phyloP scores from a whole-genome alignment of 2,113 vertebrate genomes.

The Misgurnus anguillicaudatus region DNA sequence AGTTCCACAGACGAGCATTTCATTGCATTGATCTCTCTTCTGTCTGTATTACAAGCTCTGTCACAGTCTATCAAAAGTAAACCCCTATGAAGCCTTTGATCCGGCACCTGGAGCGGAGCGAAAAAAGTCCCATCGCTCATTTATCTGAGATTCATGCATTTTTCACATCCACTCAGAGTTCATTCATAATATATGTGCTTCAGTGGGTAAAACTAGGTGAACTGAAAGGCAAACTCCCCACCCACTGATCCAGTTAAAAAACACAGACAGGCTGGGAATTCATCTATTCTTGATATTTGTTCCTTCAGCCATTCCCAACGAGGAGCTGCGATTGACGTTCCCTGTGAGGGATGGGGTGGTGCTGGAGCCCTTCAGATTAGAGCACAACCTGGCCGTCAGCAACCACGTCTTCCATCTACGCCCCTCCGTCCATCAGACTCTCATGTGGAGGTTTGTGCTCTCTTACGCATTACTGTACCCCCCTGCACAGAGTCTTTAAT shows the following conservation, averaged over 20 bases:
- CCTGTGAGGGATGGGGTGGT: constrained; percentile 95
- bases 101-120: constrained; percentile 39
- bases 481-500: too few relatives aligned
- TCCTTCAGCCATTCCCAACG: constrained; percentile 86
- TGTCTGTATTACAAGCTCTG: constrained; percentile 34
- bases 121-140: constrained; percentile 45
- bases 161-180: constrained; percentile 48
- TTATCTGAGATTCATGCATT: constrained; percentile 44
- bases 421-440: constrained; percentile 96
- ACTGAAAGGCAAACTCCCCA: constrained; percentile 15
- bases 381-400: constrained; percentile 98
- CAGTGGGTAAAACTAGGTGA: constrained; percentile 41
- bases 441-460: constrained; percentile 92
- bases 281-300: background rate
- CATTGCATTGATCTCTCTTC: constrained; percentile 23
- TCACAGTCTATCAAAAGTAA: constrained; percentile 43
- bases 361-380: constrained; percentile 96
- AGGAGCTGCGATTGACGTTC: constrained; percentile 95
- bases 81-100: constrained; percentile 43
- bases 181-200: constrained; percentile 53
- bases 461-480: background rate
- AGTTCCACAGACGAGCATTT: constrained; percentile 62
- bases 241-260: background rate
- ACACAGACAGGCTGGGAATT: background rate
- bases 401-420: constrained; percentile 98